phyloP scores from a whole-genome alignment of 2,113 vertebrate species.

The Orthonyx spaldingii region DNA sequence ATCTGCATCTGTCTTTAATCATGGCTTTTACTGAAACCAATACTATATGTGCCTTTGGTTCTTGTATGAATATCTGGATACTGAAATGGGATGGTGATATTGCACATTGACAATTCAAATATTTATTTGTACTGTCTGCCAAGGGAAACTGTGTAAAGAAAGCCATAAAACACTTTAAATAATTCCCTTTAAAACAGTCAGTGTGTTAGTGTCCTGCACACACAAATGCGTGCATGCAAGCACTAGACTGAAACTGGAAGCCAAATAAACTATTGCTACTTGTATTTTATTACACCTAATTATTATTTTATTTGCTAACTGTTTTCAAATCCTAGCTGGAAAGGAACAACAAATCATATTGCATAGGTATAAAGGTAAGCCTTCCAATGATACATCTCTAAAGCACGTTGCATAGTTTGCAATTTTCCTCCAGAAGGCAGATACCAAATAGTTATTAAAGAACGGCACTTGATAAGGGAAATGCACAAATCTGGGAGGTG shows the following conservation, averaged over 20 bases:
- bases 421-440: background rate
- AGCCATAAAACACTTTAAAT: background rate
- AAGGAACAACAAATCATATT: background rate
- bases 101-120: background rate
- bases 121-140: background rate
- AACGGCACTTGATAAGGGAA: background rate
- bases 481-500: background rate
- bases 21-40: background rate
- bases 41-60: background rate
- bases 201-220: background rate
- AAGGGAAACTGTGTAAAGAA: background rate
- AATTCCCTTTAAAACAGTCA: background rate
- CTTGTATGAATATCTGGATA: background rate
- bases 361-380: background rate
- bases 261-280: background rate
- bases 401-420: background rate
- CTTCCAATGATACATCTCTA: background rate
- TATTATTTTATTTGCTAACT: background rate
- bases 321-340: background rate
- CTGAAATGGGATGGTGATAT: background rate
- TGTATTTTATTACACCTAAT: background rate
- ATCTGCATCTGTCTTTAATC: background rate
- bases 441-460: background rate
- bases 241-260: background rate
- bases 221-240: accelerated